Base-by-base conservation (phyloP, 2,888 invertebrate species). In the Macrophya alboannulata region DNA sequence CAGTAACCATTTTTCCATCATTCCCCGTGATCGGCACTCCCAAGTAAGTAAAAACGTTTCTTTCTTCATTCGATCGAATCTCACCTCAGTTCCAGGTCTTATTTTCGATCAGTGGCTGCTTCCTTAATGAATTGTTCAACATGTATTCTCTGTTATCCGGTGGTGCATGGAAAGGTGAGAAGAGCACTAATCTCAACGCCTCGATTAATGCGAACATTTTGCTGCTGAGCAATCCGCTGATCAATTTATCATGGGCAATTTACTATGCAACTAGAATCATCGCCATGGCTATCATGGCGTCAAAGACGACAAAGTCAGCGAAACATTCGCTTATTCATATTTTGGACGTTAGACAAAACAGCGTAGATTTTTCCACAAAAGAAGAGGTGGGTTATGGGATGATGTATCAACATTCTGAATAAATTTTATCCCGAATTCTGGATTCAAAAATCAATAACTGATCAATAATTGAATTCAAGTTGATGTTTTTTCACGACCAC, bases 401-500 rank as follows among this genome's bases (percentile, higher is more conserved):
- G 21, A 45, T 12, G n/a, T 37, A 1, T 9, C 8, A 40, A 81
- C 8, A 40, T 31, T 55, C 8, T 12, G 6, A 5, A 25, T 4
- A 1, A 0, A 6, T 40, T 59, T 59, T 37, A 71, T 71, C 8
- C 15, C 40, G 15, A 5, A 40, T 8, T 8, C 4, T 71, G 15
- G 25, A 62, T 62, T 21, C 21, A 12, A 10, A 62, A 25, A 62
- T 62, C 1, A 12, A 62, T 62, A 62, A 4, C 25, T 25, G 25
- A 25, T 62, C 15, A 40, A 40, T 8, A 40, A 8, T 40, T 43
- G 0, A 48, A 25, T 76, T 48, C 25, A 48, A 65, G 62, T 45
- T 48, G 45, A 62, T n/a, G 43, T 62, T 84, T 25, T 84, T 84
- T 25, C 55, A 76, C 84, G 84, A 84, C n/a, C 84, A 84, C 76